Base-by-base conservation (phyloP, 2,888 invertebrate species). In the Argyresthia albistria region DNA sequence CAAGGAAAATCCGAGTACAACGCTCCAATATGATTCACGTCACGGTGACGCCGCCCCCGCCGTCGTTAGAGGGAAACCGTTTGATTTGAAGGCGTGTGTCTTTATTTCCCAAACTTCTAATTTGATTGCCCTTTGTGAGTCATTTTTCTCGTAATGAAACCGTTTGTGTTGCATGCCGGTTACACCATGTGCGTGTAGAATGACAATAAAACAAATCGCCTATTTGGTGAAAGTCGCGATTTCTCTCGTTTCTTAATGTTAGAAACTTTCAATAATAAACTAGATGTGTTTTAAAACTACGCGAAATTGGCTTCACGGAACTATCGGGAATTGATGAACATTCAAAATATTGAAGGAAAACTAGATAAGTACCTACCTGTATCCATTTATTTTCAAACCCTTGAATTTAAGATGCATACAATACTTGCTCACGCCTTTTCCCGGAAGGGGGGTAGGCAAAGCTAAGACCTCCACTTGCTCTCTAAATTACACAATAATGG, bases 21-120 rank as follows among this genome's bases (percentile, higher is more conserved):
- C 50, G 15, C 42, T 54, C 55, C 54, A 58, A 56, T 60, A 59
- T 72, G 69, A 72, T 59, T 72, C 69, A 73, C 54, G 35, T 4
- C 6, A 25, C 25, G 3, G 25, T 25, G 25, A 25, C 25, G n/a
- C n/a, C n/a, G n/a, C n/a, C n/a, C n/a, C 56, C 54, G 35, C 56
- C 25, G 47, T 35, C n/a, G 47, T 11, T 10, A 4, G 47, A 47
- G 47, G 47, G 47, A 47, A 47, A 47, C 47, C 47, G 47, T 47
- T 47, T 25, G 25, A 2, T 25, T 2, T 25, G 25, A 25, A 25
- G 25, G 25, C 25, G 25, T 25, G 25, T 25, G 25, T 42, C 42
- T 12, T 39, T 42, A 42, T 11, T 11, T 42, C 45, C 45, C 45
- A 45, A n/a, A 7, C 14, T n/a, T 45, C 8, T 11, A 10, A 12